Percentiles rank a stretch among this genome's conserved stretches.
Evolutionary conservation across 2,113 vertebrate species (phyloP).

Genomic region (Ammodytes dubius): DNA sequence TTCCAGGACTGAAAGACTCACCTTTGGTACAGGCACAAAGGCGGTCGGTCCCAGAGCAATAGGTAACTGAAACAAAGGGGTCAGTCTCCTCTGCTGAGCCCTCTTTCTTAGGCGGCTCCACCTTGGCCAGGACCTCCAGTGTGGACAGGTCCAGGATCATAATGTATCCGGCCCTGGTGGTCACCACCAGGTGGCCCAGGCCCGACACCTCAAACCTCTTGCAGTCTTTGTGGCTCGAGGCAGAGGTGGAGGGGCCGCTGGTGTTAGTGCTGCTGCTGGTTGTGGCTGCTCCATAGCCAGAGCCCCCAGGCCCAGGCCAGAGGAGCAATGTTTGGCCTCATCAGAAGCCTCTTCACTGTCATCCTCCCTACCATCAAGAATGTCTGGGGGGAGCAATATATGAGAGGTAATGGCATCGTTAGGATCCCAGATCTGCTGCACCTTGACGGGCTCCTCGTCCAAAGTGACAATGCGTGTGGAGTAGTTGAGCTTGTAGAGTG

Average conservation of each 20-base stretch:
- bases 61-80: conserved; percentile 97
- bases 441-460: conserved; percentile 95
- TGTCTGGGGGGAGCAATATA: conserved; percentile 96
- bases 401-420: conserved; percentile 96
- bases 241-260: conserved; percentile 41
- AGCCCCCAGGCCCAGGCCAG: conserved; percentile 17
- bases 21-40: conserved; percentile 99
- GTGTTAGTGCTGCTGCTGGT: conserved; percentile 37
- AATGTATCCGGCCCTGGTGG: conserved; percentile 95
- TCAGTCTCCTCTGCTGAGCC: conserved; percentile 92
- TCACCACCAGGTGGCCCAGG: conserved; percentile 97
- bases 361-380: conserved; percentile 95
- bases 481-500: conserved; percentile 99
- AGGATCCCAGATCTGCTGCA: conserved; percentile 97
- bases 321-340: conserved; percentile 88
- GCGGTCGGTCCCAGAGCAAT: conserved; percentile 99
- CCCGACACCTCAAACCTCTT: conserved; percentile 88
- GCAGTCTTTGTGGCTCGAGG: conserved; percentile 87
- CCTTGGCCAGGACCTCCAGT: conserved; percentile 96
- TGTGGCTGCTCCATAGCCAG: conserved; percentile 60
- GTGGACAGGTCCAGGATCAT: conserved; percentile 98
- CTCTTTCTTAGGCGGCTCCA: conserved; percentile 97
- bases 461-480: conserved; percentile 96
- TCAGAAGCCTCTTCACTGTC: conserved; percentile 94
- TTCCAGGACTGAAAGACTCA: conserved; percentile 71